phyloP scores from a whole-genome alignment of 2,113 vertebrate species.

The Pteropus alecto region DNA sequence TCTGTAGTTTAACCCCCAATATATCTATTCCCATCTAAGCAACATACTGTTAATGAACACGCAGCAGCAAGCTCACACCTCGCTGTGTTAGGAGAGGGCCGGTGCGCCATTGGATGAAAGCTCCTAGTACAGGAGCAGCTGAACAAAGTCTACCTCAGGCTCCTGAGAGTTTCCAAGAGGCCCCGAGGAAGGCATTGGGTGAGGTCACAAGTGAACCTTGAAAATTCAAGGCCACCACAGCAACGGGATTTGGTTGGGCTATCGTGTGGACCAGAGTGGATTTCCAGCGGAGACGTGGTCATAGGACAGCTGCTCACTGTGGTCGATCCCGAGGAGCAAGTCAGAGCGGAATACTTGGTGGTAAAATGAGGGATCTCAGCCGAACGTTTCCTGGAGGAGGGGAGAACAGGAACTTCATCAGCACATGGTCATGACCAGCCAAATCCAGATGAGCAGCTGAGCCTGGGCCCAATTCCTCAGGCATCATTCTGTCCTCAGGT shows the following conservation, averaged over 20 bases:
- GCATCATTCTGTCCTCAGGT: neutral
- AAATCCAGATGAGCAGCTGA: neutral
- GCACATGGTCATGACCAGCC: neutral
- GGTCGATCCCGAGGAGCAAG: neutral
- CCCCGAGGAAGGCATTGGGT: neutral
- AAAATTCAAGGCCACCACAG: neutral
- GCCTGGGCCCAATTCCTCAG: neutral
- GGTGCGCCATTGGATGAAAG: neutral
- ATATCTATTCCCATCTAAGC: neutral
- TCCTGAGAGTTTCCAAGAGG: neutral
- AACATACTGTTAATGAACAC: accelerated
- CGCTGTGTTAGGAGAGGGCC: neutral
- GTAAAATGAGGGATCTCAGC: neutral
- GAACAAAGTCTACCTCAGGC: neutral
- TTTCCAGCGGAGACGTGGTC: neutral
- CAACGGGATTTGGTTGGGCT: neutral
- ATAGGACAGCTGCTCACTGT: neutral
- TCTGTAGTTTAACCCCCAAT: neutral
- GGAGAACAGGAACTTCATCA: neutral
- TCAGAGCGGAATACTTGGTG: neutral
- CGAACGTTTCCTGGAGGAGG: neutral
- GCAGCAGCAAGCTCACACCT: neutral
- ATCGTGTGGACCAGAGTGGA: neutral
- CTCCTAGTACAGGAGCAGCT: neutral
- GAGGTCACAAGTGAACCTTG: neutral